phyloP scores from a whole-genome alignment of 2,113 vertebrate species.

The Gambusia affinis region DNA sequence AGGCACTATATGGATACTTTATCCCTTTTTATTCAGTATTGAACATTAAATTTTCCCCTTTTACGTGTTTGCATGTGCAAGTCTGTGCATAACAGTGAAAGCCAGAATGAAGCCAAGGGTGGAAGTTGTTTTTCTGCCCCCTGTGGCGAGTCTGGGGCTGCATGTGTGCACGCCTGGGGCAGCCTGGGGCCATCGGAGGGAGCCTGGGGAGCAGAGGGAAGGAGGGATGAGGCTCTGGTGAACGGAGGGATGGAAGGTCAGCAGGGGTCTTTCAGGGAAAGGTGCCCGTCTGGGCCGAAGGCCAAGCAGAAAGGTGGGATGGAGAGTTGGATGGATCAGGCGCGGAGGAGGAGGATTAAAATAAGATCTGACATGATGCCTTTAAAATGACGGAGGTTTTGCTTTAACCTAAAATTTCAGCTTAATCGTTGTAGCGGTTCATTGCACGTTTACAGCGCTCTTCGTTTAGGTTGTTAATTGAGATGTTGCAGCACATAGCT shows the following conservation, averaged over 20 bases:
- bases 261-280: slow-evolving; percentile 72
- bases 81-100: slow-evolving; percentile 21
- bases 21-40: slow-evolving; percentile 9
- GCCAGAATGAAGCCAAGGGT: slow-evolving; percentile 70
- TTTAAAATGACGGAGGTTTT: neutral
- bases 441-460: slow-evolving; percentile 4
- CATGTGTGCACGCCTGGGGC: slow-evolving; percentile 56
- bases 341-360: neutral
- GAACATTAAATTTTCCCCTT: slow-evolving; percentile 35
- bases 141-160: slow-evolving; percentile 73
- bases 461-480: slow-evolving; percentile 17
- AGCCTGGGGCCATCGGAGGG: slow-evolving; percentile 79
- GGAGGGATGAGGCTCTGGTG: slow-evolving; percentile 58
- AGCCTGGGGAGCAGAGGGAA: slow-evolving; percentile 72
- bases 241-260: slow-evolving; percentile 67
- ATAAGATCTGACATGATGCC: neutral
- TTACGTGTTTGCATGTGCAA: slow-evolving; percentile 36
- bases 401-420: neutral
- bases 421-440: neutral
- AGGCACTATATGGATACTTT: slow-evolving; percentile 18
- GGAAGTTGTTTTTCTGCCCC: slow-evolving; percentile 85
- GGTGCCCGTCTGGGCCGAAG: slow-evolving; percentile 71
- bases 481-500: slow-evolving; percentile 7
- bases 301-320: slow-evolving; percentile 68
- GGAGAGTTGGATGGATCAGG: slow-evolving; percentile 26